Evolutionary conservation across 1,140 invertebrate species (phyloP).

Genomic region (Melipona quadrifasciata): DNA sequence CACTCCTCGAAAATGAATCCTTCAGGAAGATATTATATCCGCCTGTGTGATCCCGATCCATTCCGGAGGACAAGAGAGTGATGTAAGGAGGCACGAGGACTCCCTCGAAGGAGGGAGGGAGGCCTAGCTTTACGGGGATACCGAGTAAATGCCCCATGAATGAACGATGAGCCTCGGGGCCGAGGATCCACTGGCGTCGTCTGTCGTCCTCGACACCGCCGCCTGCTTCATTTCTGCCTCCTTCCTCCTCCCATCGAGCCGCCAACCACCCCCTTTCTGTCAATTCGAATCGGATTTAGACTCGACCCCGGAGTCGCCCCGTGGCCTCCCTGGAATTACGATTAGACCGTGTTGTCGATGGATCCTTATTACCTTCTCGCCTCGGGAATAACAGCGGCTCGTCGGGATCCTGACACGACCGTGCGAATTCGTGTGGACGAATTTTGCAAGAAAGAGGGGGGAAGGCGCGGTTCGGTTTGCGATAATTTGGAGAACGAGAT

Average conservation of each 20-base stretch:
- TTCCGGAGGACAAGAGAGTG: slow-evolving; percentile 75
- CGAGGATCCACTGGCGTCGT: slow-evolving; percentile 47
- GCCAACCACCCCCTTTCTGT: slow-evolving; percentile 34
- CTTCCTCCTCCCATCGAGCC: slow-evolving; percentile 35
- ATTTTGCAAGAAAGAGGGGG: no score
- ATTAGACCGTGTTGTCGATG: slow-evolving; percentile 67
- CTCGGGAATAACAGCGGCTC: not conserved
- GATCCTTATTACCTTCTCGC: slow-evolving; percentile 74
- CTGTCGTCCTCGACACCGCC: not conserved
- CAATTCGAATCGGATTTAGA: slow-evolving; percentile 76
- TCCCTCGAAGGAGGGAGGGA: slow-evolving; percentile 38
- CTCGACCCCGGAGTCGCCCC: slow-evolving; percentile 50
- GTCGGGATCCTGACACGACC: no score
- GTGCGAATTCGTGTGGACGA: not conserved
- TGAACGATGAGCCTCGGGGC: slow-evolving; percentile 80
- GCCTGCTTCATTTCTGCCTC: slow-evolving; percentile 16
- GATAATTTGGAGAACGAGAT: not conserved
- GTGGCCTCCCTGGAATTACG: slow-evolving; percentile 68
- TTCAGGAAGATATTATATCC: slow-evolving; percentile 75
- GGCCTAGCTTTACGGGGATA: slow-evolving; percentile 78
- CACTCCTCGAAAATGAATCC: slow-evolving; percentile 66
- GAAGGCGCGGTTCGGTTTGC: no score
- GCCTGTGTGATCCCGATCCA: slow-evolving; percentile 76
- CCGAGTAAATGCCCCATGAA: slow-evolving; percentile 82
- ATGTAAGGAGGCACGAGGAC: slow-evolving; percentile 70